Conservation (phyloP, 2,888 invertebrate species). For the Unio pictorum region DNA sequence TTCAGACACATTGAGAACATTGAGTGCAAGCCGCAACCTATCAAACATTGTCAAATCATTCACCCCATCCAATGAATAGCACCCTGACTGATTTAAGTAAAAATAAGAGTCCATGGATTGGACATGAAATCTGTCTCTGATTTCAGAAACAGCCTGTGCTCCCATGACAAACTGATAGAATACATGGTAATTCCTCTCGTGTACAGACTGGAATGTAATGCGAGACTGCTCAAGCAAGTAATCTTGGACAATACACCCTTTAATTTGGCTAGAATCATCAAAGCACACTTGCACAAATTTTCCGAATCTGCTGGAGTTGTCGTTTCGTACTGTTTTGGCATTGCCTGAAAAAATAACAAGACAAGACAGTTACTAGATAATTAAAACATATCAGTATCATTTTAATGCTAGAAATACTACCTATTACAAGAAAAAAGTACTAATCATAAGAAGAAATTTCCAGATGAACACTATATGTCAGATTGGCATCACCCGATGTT, state of each 20-base stretch:
- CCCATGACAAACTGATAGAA: slow-evolving; percentile 97
- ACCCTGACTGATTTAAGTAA: slow-evolving; percentile 64
- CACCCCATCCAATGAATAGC: slow-evolving; percentile 56
- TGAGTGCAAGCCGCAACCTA: slow-evolving; percentile 61
- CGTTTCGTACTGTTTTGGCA: slow-evolving; percentile 95
- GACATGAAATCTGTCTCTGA: slow-evolving; percentile 52
- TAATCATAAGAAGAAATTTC: too few species aligned
- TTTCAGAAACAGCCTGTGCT: slow-evolving; percentile 52
- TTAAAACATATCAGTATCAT: background rate
- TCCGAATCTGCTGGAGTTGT: slow-evolving; percentile 96
- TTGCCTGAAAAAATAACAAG: slow-evolving; percentile 78
- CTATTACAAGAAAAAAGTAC: too few species aligned
- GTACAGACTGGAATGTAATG: slow-evolving; percentile 84
- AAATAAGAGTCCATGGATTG: slow-evolving; percentile 50
- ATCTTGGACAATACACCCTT: slow-evolving; percentile 76
- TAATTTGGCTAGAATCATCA: slow-evolving; percentile 78
- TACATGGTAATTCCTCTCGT: slow-evolving; percentile 96
- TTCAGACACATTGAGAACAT: slow-evolving; percentile 56
- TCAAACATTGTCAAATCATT: slow-evolving; percentile 62
- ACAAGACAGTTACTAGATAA: background rate
- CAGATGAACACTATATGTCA: too few species aligned
- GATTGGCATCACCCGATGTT: too few species aligned
- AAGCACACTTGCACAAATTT: slow-evolving; percentile 96
- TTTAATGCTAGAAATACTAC: too few species aligned
- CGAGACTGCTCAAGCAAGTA: slow-evolving; percentile 94